These are phyloP conservation scores for Asbolus verrucosus DNA, from an alignment of 1,140 invertebrate species.

Conservation along the genomic window DNA sequence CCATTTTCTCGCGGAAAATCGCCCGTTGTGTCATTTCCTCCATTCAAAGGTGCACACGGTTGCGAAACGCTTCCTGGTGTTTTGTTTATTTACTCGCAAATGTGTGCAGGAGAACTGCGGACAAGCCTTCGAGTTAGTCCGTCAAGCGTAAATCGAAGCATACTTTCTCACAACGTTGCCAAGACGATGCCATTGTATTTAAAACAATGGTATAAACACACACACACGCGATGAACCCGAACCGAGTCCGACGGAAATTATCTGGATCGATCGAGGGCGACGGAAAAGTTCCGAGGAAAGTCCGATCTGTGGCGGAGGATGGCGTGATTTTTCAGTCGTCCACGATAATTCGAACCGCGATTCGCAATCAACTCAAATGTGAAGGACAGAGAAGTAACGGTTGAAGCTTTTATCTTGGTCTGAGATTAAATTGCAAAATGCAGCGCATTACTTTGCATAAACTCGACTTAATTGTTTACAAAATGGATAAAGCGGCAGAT, in stretches of 20 bases:
- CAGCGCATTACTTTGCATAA: slow-evolving; percentile 7
- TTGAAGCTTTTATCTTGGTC: slow-evolving; percentile 13
- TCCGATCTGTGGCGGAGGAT: not conserved
- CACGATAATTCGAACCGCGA: too few relatives aligned
- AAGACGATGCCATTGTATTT: slow-evolving; percentile 28
- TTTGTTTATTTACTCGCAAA: not conserved
- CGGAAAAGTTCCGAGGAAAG: too few relatives aligned
- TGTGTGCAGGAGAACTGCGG: slow-evolving; percentile 1
- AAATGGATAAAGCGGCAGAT: not conserved
- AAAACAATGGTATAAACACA: slow-evolving; percentile 34
- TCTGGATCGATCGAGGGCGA: too few relatives aligned
- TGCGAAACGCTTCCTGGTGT: slow-evolving; percentile 24
- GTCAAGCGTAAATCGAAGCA: slow-evolving; percentile 44
- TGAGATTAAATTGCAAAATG: slow-evolving; percentile 19
- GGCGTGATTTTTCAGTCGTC: slow-evolving; percentile 3
- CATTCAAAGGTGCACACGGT: not conserved
- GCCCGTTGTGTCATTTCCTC: slow-evolving; percentile 1
- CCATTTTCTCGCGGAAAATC: slow-evolving; percentile 8
- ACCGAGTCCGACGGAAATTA: too few relatives aligned
- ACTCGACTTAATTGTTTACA: not conserved
- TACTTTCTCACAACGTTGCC: slow-evolving; percentile 41
- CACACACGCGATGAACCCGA: slow-evolving; percentile 16
- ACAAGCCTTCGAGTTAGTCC: slow-evolving; percentile 25
- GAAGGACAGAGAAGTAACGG: slow-evolving; percentile 33
- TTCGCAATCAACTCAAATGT: slow-evolving; percentile 2